Base-by-base conservation (phyloP, 2,797 vertebrate genomes). In the Alauda arvensis region DNA sequence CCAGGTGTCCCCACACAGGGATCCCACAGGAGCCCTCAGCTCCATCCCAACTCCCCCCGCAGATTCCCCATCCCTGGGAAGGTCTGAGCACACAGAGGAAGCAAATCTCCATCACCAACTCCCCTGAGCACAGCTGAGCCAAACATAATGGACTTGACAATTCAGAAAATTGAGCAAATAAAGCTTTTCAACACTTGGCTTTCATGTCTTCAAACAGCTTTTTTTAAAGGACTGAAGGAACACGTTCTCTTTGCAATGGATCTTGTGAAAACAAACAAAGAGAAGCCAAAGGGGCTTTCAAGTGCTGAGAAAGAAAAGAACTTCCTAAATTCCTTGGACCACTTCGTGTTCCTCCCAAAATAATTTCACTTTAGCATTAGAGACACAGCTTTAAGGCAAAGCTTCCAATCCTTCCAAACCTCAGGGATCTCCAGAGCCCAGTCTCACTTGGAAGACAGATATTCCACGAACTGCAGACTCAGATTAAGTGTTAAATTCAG, bases 211-310 rank as follows among this genome's bases (percentile, higher is more conserved):
- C 78, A 77, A 78, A 87, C 34, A 57, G 40, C 34, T 85, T 72
- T 33, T 66, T 37, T 39, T 46, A 25, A 90, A 68, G 66, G 16
- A 29, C n/a, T 53, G 48, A 42, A 77, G 51, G 49, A 82, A 28
- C 55, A 6, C 10, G 28, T 77, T 81, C 46, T 43, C 65, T 85
- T 72, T 68, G 55, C 67, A 74, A 28, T 9, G 49, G 63, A 65
- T 56, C 52, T 75, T 62, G 49, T 16, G 75, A 65, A 84, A 87
- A 52, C 71, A 84, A 83, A 40, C 28, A 66, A 72, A 63, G n/a
- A 45, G n/a, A 67, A 85, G 34, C 49, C 84, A 93, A 67, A 61
- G 74, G 62, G 24, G 43, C 80, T 95, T 93, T 93, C 67, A 74
- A 77, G 75, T 53, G 19, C 53, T 68, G 70, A 74, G 79, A 61